Conservation (phyloP, 2,113 vertebrate species). For the Mesitornis unicolor region DNA sequence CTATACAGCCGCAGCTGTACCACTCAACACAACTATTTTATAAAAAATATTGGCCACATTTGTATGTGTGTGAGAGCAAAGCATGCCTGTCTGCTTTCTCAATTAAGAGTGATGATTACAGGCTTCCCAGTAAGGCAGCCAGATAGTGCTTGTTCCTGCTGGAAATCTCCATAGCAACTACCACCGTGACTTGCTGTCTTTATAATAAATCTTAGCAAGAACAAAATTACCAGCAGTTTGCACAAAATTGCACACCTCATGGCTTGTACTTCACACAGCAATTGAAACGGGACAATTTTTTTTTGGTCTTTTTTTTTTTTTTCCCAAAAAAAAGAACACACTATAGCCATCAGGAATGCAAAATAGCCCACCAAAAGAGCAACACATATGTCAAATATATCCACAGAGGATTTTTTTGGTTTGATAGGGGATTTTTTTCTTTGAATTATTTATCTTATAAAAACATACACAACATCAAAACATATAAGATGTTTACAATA, state of each 20-base stretch:
- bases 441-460: not conserved
- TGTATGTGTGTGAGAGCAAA: constrained; percentile 26
- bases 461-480: constrained; percentile 53
- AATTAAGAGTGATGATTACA: constrained; percentile 34
- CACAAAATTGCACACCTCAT: constrained; percentile 33
- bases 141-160: not conserved
- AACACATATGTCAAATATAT: not conserved
- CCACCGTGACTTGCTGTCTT: constrained; percentile 18
- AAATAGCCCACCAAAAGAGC: constrained; percentile 10
- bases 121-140: constrained; percentile 29
- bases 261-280: not conserved
- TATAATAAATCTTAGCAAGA: constrained; percentile 50
- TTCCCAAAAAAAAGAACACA: not conserved
- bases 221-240: constrained; percentile 33
- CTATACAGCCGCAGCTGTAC: not conserved
- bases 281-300: not conserved
- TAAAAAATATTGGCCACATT: constrained; percentile 17
- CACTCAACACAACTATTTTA: not conserved
- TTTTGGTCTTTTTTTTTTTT: not conserved
- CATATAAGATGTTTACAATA: constrained; percentile 30
- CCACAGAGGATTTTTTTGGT: not conserved
- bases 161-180: constrained; percentile 74
- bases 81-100: not conserved
- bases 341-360: not conserved
- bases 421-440: not conserved